These are phyloP conservation scores for Artibeus jamaicensis DNA, from an alignment of 2,797 vertebrate species.

Conservation along the genomic window DNA sequence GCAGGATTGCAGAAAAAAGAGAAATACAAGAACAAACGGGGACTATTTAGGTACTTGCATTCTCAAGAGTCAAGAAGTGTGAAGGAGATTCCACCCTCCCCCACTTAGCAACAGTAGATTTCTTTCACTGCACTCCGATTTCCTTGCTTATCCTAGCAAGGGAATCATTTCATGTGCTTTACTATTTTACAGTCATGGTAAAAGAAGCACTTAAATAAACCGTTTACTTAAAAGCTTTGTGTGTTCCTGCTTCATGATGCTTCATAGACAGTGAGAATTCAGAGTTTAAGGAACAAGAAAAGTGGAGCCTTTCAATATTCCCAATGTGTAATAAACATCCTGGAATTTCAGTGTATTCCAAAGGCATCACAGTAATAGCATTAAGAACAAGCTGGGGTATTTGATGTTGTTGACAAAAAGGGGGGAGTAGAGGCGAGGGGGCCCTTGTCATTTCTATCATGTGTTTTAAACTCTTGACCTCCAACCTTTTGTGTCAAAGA, in stretches of 20 bases:
- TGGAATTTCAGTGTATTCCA: conserved; percentile 80
- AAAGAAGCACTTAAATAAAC: conserved; percentile 53
- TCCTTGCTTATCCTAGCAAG: conserved; percentile 17
- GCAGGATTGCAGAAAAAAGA: conserved; percentile 66
- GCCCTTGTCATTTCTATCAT: conserved; percentile 78
- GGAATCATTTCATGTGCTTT: not conserved
- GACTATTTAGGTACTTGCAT: conserved; percentile 28
- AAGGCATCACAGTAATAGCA: conserved; percentile 75
- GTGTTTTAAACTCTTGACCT: conserved; percentile 85
- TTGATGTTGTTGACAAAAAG: conserved; percentile 82
- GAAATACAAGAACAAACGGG: conserved; percentile 39
- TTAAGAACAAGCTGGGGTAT: conserved; percentile 76
- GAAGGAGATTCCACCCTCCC: not conserved
- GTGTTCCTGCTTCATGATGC: not conserved
- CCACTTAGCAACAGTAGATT: not conserved
- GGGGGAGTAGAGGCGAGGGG: not conserved
- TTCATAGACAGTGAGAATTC: conserved; percentile 37
- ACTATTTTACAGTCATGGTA: conserved; percentile 46
- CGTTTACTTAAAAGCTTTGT: conserved; percentile 58
- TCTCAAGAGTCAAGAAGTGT: conserved; percentile 38
- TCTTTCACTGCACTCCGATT: not conserved
- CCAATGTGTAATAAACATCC: conserved; percentile 76
- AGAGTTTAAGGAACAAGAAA: conserved; percentile 76
- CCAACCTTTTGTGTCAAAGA: conserved; percentile 80
- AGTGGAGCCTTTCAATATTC: conserved; percentile 69